These are phyloP conservation scores for Heterodera filipjevi DNA, from an alignment of 2,888 invertebrate species.

Conservation along the genomic window DNA sequence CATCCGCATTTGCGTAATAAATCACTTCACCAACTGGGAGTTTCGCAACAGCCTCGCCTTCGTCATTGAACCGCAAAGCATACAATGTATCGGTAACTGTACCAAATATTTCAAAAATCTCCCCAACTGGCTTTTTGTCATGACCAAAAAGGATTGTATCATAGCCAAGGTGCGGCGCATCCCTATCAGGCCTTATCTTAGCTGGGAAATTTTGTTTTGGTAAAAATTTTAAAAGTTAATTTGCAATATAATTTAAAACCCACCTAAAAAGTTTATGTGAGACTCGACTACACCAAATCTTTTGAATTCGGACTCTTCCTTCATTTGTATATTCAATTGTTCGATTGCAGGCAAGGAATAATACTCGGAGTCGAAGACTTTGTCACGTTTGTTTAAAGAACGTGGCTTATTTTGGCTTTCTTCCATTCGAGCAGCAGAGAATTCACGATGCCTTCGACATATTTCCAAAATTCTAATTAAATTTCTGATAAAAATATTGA, in stretches of 20 bases:
- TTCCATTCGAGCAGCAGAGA: neutral
- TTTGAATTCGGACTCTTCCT: slow-evolving; percentile 32
- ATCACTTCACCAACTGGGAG: slow-evolving; percentile 36
- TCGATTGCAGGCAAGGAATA: slow-evolving; percentile 44
- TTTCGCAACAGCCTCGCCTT: slow-evolving; percentile 70
- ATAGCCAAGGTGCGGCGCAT: slow-evolving; percentile 80
- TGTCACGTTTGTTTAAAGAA: slow-evolving; percentile 7
- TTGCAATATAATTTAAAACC: slow-evolving; percentile 10
- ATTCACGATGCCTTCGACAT: slow-evolving; percentile 25
- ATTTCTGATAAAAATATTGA: neutral
- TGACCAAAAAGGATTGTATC: slow-evolving; percentile 86
- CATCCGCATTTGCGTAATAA: slow-evolving; percentile 38
- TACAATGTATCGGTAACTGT: slow-evolving; percentile 83
- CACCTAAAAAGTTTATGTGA: slow-evolving; percentile 50
- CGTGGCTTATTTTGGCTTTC: neutral
- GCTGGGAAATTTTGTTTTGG: slow-evolving; percentile 71
- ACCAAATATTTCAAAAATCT: slow-evolving; percentile 83
- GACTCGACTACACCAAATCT: slow-evolving; percentile 39
- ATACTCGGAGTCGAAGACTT: slow-evolving; percentile 33
- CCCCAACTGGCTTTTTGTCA: slow-evolving; percentile 73
- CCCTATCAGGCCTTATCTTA: slow-evolving; percentile 76
- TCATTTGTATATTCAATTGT: slow-evolving; percentile 38
- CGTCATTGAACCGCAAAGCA: slow-evolving; percentile 84
- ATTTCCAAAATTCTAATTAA: slow-evolving; percentile 24
- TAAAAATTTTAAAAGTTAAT: neutral